These are phyloP conservation scores for Clepsis dumicolana DNA, from an alignment of 2,888 invertebrate genomes.

Conservation along the genomic window DNA sequence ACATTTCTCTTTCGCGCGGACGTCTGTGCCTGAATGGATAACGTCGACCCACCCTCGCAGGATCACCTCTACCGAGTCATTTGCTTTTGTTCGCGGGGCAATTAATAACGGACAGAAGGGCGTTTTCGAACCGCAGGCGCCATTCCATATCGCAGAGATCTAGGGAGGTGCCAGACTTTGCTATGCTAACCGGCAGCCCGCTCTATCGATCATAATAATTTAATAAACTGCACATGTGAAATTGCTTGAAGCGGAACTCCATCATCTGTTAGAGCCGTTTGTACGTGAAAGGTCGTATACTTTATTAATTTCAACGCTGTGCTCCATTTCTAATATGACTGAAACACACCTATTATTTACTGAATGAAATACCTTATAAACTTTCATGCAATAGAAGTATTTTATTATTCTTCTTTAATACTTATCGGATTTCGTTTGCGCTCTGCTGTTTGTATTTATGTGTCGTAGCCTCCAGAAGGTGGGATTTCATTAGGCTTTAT, in stretches of 20 bases:
- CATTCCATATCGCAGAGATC: conserved; percentile 82
- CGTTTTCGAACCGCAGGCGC: conserved; percentile 78
- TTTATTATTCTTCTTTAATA: not conserved
- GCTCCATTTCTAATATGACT: conserved; percentile 36
- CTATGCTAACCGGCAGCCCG: conserved; percentile 59
- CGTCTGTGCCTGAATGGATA: conserved; percentile 84
- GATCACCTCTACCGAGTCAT: conserved; percentile 85
- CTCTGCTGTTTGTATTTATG: not conserved
- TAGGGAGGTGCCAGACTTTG: conserved; percentile 62
- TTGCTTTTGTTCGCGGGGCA: conserved; percentile 85
- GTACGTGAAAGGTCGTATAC: conserved; percentile 46
- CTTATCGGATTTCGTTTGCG: not conserved
- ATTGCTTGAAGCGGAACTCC: conserved; percentile 51
- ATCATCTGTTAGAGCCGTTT: conserved; percentile 45
- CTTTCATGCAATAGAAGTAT: conserved; percentile 6
- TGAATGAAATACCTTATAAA: conserved; percentile 5
- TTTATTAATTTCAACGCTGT: conserved; percentile 49
- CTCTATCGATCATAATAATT: conserved; percentile 76
- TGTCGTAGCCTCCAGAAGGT: no score
- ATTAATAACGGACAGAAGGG: conserved; percentile 84
- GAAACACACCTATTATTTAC: conserved; percentile 31
- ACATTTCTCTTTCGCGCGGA: conserved; percentile 83
- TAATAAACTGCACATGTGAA: conserved; percentile 65
- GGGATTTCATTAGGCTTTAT: no score
- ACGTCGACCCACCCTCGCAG: conserved; percentile 81